phyloP scores from a whole-genome alignment of 2,113 vertebrate species.

The Platichthys flesus region DNA sequence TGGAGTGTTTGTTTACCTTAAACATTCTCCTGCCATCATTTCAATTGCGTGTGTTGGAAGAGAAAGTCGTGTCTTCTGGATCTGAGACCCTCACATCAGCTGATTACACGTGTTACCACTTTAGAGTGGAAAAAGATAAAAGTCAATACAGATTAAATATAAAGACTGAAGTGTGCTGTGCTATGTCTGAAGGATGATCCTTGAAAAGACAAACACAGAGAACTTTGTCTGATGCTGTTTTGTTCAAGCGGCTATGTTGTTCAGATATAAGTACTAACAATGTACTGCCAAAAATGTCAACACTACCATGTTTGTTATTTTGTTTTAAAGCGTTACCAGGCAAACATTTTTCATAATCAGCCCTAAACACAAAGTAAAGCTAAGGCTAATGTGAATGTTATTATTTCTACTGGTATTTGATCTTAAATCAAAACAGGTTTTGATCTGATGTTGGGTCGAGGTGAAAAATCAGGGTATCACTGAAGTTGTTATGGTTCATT shows the following conservation, averaged over 20 bases:
- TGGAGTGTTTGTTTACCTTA: slow-evolving; percentile 30
- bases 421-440: background rate
- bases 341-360: background rate
- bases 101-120: slow-evolving; percentile 38
- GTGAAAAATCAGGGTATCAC: background rate
- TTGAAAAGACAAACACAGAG: too few species aligned
- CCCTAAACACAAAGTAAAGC: background rate
- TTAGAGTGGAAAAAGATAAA: slow-evolving; percentile 22
- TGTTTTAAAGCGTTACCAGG: background rate
- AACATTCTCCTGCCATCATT: slow-evolving; percentile 38
- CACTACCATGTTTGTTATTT: background rate
- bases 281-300: too few species aligned
- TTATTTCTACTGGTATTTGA: background rate
- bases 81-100: slow-evolving; percentile 26
- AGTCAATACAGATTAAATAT: background rate
- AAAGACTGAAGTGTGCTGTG: background rate
- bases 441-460: background rate
- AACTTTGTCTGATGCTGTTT: background rate
- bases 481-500: background rate
- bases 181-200: background rate
- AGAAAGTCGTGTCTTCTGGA: slow-evolving; percentile 8
- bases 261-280: background rate
- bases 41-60: slow-evolving; percentile 5
- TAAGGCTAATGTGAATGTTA: background rate
- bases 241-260: background rate